Evolutionary conservation across 2,113 vertebrate species (phyloP).

Genomic region (Acanthochromis polyacanthus): DNA sequence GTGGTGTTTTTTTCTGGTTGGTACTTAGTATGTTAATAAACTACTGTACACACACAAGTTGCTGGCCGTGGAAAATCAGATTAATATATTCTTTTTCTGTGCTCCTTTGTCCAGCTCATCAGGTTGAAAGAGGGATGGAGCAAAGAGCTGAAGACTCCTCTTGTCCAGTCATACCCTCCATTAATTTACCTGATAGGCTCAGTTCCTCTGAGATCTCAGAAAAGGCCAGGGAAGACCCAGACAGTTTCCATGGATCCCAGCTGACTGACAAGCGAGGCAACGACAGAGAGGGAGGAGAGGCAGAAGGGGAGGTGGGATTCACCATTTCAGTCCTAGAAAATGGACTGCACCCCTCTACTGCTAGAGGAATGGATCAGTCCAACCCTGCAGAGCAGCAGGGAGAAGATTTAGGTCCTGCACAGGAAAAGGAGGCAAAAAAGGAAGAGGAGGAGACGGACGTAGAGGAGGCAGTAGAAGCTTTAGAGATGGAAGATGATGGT

Average conservation of each 20-base stretch:
- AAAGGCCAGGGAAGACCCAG: conserved; percentile 47
- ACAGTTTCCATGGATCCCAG: conserved; percentile 36
- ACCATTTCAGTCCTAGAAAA: conserved; percentile 46
- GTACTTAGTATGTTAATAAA: background rate
- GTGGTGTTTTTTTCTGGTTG: background rate
- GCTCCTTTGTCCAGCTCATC: conserved; percentile 46
- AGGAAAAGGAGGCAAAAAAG: conserved; percentile 61
- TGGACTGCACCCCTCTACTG: conserved; percentile 55
- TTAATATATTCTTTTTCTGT: conserved; percentile 7
- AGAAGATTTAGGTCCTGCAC: conserved; percentile 65
- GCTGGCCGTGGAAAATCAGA: background rate
- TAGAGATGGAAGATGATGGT: conserved; percentile 75
- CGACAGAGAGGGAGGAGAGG: conserved; percentile 22
- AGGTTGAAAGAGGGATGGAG: conserved; percentile 61
- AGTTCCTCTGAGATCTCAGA: conserved; percentile 45
- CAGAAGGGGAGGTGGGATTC: conserved; percentile 48
- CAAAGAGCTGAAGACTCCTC: conserved; percentile 47
- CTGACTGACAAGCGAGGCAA: conserved; percentile 44
- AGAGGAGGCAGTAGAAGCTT: conserved; percentile 65
- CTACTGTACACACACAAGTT: background rate
- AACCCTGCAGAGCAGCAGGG: conserved; percentile 73
- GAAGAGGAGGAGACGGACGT: conserved; percentile 58
- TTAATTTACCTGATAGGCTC: conserved; percentile 43
- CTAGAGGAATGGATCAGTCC: conserved; percentile 70
- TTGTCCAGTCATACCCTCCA: conserved; percentile 44